phyloP scores from a whole-genome alignment of 2,888 invertebrate species.

The Steromphala cineraria region DNA sequence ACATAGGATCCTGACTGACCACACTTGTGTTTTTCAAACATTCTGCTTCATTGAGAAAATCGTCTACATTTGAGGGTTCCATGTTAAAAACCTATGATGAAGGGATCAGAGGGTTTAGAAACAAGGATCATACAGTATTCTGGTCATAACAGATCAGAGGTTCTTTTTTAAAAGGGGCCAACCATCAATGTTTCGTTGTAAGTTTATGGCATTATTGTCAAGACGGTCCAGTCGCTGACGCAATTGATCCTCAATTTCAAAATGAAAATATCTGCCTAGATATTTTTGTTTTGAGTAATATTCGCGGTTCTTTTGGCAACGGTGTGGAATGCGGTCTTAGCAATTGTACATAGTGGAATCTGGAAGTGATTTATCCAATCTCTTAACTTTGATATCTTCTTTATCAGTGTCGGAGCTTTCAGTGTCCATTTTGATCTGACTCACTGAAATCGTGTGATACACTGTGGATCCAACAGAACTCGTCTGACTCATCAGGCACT shows the following conservation, averaged over 20 bases:
- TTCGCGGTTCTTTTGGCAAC: slow-evolving; percentile 18
- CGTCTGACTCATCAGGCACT: too few relatives aligned
- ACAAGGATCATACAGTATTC: neutral
- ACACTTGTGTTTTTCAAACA: slow-evolving; percentile 9
- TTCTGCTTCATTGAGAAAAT: slow-evolving; percentile 13
- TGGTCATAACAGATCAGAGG: slow-evolving; percentile 25
- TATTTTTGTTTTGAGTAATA: neutral
- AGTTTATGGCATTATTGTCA: too few relatives aligned
- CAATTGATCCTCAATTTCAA: neutral
- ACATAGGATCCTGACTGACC: neutral
- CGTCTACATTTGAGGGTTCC: slow-evolving; percentile 28
- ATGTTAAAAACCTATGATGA: slow-evolving; percentile 24
- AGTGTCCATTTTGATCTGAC: too few relatives aligned
- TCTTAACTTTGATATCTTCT: too few relatives aligned
- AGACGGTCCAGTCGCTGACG: too few relatives aligned
- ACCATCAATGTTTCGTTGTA: slow-evolving; percentile 29
- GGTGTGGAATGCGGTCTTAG: neutral
- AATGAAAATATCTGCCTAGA: neutral
- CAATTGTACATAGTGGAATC: neutral
- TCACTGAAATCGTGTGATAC: too few relatives aligned
- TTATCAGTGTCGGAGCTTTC: too few relatives aligned
- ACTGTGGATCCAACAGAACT: too few relatives aligned
- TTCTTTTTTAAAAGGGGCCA: slow-evolving; percentile 29
- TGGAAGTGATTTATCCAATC: neutral
- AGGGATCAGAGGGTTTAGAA: neutral